These are phyloP conservation scores for Akabosia matsudoensis DNA, from an alignment of 1,140 invertebrate genomes.

Conservation along the genomic window DNA sequence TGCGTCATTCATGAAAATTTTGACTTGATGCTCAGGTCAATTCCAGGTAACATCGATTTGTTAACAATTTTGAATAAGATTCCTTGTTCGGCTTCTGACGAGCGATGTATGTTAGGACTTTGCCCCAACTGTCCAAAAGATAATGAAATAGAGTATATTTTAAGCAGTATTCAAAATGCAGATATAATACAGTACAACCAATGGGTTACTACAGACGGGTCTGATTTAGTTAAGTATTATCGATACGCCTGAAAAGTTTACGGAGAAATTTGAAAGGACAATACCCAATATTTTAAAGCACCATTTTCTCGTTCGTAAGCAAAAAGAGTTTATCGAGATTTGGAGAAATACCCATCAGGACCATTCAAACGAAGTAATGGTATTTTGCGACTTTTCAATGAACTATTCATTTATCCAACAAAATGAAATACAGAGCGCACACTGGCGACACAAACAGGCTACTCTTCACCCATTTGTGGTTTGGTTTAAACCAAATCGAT, in stretches of 20 bases:
- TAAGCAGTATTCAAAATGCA: not conserved
- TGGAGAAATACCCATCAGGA: not conserved
- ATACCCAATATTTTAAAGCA: not conserved
- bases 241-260: not conserved
- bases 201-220: not conserved
- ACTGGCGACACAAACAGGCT: not conserved
- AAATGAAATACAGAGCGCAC: not conserved
- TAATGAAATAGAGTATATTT: not conserved
- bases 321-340: not conserved
- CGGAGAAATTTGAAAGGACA: not conserved
- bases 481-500: too few species aligned
- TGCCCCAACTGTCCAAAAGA: not conserved
- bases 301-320: not conserved
- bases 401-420: not conserved
- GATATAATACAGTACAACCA: not conserved
- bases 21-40: not conserved
- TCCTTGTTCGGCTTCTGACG: not conserved
- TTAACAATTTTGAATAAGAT: not conserved
- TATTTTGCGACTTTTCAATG: not conserved
- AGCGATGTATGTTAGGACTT: not conserved
- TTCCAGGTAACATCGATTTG: not conserved
- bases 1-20: not conserved
- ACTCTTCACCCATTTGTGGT: not conserved
- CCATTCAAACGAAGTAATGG: not conserved
- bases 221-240: not conserved